phyloP scores from a whole-genome alignment of 2,797 vertebrate genomes.

The Valencia hispanica region DNA sequence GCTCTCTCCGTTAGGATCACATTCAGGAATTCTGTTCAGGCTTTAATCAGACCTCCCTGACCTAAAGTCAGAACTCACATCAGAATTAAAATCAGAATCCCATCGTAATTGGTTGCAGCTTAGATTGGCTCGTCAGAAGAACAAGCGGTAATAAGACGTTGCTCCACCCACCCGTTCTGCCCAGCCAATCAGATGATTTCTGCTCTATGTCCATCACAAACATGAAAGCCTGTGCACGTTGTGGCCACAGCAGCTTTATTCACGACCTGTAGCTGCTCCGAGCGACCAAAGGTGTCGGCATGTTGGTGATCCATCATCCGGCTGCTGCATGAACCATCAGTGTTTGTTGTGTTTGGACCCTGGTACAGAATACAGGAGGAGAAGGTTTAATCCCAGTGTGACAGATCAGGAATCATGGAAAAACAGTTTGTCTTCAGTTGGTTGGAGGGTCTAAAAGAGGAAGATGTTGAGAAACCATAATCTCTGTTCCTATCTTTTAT shows the following conservation, averaged over 20 bases:
- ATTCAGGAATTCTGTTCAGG: neutral
- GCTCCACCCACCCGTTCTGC: neutral
- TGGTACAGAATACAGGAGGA: neutral
- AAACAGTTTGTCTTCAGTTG: no score
- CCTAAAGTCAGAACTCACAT: no score
- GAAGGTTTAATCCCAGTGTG: neutral
- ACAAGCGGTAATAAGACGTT: neutral
- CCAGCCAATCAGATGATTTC: slow-evolving; percentile 20
- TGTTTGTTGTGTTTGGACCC: neutral
- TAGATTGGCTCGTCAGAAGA: neutral
- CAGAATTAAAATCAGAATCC: no score
- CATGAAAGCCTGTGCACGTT: neutral
- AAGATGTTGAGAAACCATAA: neutral
- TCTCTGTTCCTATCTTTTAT: neutral
- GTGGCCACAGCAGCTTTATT: neutral
- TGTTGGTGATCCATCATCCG: neutral
- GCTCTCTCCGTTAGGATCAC: neutral
- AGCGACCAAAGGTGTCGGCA: neutral
- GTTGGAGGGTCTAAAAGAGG: neutral
- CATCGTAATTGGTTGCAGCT: no score
- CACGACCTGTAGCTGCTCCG: neutral
- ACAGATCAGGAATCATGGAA: no score
- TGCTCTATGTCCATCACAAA: slow-evolving; percentile 3
- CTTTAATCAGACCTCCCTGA: neutral
- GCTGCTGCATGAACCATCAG: neutral